Evolutionary conservation across 2,888 invertebrate genomes (phyloP).

Genomic region (Habrosyne pyritoides): DNA sequence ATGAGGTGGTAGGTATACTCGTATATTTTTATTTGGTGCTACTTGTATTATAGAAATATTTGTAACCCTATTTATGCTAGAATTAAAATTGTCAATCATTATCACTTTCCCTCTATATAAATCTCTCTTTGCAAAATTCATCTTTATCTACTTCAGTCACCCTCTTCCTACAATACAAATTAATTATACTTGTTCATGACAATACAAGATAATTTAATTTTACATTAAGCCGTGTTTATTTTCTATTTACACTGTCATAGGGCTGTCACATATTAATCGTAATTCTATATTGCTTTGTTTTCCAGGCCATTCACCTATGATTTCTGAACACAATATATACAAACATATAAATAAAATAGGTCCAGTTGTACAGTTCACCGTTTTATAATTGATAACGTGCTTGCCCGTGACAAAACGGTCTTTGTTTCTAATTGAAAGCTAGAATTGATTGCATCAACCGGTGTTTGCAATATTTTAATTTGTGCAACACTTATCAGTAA

Average conservation of each 20-base stretch:
- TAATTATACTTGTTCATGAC: too few species aligned
- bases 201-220: not conserved
- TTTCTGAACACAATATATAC: not conserved
- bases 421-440: constrained; percentile 7
- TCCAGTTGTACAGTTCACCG: not conserved
- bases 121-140: too few species aligned
- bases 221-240: not conserved
- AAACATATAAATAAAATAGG: not conserved
- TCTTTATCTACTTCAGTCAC: too few species aligned
- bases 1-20: too few species aligned
- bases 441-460: not conserved
- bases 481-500: not conserved
- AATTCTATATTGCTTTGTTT: not conserved
- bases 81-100: too few species aligned
- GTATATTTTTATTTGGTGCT: too few species aligned
- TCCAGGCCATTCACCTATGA: not conserved
- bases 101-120: too few species aligned
- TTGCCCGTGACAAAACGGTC: constrained; percentile 13
- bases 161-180: too few species aligned
- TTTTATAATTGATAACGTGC: constrained; percentile 22
- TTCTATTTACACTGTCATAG: not conserved
- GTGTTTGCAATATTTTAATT: not conserved
- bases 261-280: not conserved
- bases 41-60: too few species aligned
- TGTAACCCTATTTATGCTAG: too few species aligned